Evolutionary conservation across 2,797 vertebrate species (phyloP), one percentile per base, ranked within the genome.

Genomic region (Danio jaintianensis): DNA sequence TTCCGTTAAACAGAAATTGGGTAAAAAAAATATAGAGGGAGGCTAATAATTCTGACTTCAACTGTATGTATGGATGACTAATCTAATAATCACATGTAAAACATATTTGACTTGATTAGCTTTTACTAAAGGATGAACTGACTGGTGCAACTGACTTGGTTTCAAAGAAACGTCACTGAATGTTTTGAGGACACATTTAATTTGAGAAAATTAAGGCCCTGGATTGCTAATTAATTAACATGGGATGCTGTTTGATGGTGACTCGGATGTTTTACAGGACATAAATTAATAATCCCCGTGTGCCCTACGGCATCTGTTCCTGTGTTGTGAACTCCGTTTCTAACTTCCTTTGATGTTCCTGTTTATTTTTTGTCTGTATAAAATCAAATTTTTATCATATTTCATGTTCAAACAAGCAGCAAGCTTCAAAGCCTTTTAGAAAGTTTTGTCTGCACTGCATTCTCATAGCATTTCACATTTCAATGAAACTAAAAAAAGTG

Each of bases 211-310:
- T 82, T 79, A 83, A 53, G 77, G 80, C 82, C 58, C 85, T 73
- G 4, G 84, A 71, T 15, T 1, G 47, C 76, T 91, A 5, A 91
- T 92, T 92, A 88, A 91, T 93, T 88, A n/a, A 91, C 85, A 18
- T 66, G 1, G 29, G 22, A 81, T 62, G 77, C 84, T 85, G 83
- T 91, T 91, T 92, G 90, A 92, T 91, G 86, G 86, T 87, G 62
- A 84, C 20, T 50, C 77, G 0, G 69, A 62, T 89, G 85, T 90
- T 68, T 68, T 53, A 68, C 7, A 13, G 13, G 59, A 86, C 64
- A 80, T 75, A 91, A 88, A 91, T 93, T 92, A 78, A 89, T 81
- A 18, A 67, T 22, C 85, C 70, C 84, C 80, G 71, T 76, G 48
- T 82, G 82, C 79, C 85, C 83, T 38, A 52, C 78, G 80, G 88